Conservation (phyloP, 2,888 invertebrate genomes). For the Pachycephus smyrnensis region DNA sequence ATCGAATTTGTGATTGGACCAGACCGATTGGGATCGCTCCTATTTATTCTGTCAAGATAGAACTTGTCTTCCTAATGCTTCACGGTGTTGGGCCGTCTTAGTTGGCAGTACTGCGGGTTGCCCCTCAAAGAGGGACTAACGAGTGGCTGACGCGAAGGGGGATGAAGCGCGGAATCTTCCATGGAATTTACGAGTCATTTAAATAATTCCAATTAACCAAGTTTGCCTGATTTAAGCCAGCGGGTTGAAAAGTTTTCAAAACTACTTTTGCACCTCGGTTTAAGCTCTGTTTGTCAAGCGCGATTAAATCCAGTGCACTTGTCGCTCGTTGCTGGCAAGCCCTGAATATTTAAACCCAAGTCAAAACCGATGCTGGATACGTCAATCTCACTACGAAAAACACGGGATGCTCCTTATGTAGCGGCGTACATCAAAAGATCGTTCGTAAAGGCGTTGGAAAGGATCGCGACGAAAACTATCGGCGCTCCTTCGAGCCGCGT, state of each 20-base stretch:
- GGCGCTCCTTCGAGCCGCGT: background rate
- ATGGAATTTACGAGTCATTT: background rate
- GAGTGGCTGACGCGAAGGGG: background rate
- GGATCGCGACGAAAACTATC: background rate
- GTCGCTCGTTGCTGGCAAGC: background rate
- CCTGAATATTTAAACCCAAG: background rate
- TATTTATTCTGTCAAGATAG: background rate
- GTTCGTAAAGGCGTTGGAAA: background rate
- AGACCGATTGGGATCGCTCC: background rate
- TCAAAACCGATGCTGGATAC: background rate
- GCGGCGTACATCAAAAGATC: background rate
- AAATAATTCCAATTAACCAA: background rate
- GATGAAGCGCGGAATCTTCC: background rate
- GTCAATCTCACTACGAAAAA: background rate
- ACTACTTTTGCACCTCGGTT: background rate
- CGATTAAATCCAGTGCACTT: background rate
- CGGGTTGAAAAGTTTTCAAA: background rate
- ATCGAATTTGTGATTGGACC: background rate
- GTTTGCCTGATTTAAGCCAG: background rate
- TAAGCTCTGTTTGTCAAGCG: background rate
- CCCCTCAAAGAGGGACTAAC: background rate
- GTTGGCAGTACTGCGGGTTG: background rate
- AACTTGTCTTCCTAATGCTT: background rate
- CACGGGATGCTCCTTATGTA: background rate
- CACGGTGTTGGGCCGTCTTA: background rate